phyloP scores from a whole-genome alignment of 2,797 vertebrate genomes.

The Parambassis ranga region DNA sequence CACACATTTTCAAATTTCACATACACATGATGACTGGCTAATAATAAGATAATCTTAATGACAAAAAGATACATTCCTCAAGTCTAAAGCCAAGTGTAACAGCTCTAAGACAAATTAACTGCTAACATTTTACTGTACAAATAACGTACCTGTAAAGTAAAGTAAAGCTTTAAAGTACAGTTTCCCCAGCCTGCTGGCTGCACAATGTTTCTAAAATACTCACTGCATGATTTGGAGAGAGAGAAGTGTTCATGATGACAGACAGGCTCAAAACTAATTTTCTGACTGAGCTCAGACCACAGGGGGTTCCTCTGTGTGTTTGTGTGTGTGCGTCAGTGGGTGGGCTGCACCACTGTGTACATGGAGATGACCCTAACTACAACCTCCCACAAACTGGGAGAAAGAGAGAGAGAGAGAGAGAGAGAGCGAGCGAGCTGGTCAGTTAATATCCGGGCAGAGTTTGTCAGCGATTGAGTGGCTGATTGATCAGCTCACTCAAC shows the following conservation, averaged over 20 bases:
- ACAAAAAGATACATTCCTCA: too few relatives aligned
- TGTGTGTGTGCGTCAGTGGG: conserved; percentile 33
- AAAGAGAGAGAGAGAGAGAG: neutral
- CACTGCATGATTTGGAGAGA: conserved; percentile 31
- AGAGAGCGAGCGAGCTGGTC: conserved; percentile 6
- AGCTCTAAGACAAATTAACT: too few relatives aligned
- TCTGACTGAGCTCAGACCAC: conserved; percentile 36
- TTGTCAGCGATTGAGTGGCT: conserved; percentile 24
- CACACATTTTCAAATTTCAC: too few relatives aligned
- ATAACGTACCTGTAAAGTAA: too few relatives aligned
- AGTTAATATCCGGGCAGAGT: conserved; percentile 47
- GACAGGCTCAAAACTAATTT: conserved; percentile 18
- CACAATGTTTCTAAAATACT: conserved; percentile 45
- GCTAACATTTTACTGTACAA: too few relatives aligned
- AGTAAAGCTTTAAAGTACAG: neutral
- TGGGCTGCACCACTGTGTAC: conserved; percentile 59
- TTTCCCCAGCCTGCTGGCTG: too few relatives aligned
- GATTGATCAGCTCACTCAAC: conserved; percentile 50
- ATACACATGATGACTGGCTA: too few relatives aligned
- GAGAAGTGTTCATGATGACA: conserved; percentile 49
- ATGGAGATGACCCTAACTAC: conserved; percentile 73
- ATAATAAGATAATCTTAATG: too few relatives aligned
- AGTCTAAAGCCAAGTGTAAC: too few relatives aligned
- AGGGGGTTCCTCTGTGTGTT: conserved; percentile 19
- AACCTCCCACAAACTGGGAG: conserved; percentile 25